A percentile compares a stretch with the other conserved stretches of the same genome.
phyloP scores from a whole-genome alignment of 2,888 invertebrate species.

The Amblyteles armatorius region DNA sequence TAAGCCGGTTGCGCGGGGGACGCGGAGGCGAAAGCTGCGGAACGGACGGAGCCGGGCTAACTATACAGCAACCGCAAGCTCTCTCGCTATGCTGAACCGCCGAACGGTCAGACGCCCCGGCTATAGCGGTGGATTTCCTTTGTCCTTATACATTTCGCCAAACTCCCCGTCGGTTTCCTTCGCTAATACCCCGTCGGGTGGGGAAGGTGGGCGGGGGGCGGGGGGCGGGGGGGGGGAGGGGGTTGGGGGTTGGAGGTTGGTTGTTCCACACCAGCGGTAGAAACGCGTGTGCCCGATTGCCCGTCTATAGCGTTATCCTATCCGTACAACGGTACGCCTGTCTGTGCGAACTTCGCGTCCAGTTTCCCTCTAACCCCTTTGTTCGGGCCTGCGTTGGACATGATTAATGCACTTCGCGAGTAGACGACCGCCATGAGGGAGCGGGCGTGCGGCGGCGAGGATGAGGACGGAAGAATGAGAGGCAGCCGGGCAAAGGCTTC shows the following conservation, averaged over 20 bases:
- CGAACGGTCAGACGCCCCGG: conserved; percentile 47
- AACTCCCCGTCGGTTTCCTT: conserved; percentile 23
- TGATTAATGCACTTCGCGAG: conserved; percentile 65
- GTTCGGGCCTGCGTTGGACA: conserved; percentile 61
- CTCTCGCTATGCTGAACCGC: conserved; percentile 28
- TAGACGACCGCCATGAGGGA: conserved; percentile 24
- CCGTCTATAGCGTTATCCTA: conserved; percentile 34
- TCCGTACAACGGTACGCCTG: conserved; percentile 43
- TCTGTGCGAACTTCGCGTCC: conserved; percentile 33
- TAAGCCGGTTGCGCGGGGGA: conserved; percentile 8
- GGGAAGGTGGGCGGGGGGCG: not conserved
- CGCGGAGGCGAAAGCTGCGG: conserved; percentile 24
- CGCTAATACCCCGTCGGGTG: conserved; percentile 33
- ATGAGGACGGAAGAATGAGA: conserved; percentile 27
- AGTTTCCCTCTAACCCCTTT: conserved; percentile 59
- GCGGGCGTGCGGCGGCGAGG: conserved; percentile 14
- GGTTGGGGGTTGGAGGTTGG: too few species aligned
- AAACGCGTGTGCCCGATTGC: conserved; percentile 53
- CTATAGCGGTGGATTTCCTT: conserved; percentile 51
- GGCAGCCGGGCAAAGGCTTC: conserved; percentile 27
- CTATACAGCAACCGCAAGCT: conserved; percentile 3
- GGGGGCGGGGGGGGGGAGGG: too few species aligned
- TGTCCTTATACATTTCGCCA: conserved; percentile 63
- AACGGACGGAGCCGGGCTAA: conserved; percentile 28
- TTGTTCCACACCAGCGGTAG: conserved; percentile 29